A percentile compares a stretch with the other conserved stretches of the same genome.
These are phyloP conservation scores for Cataglyphis livida DNA, from an alignment of 2,888 invertebrate genomes.

Conservation along the genomic window DNA sequence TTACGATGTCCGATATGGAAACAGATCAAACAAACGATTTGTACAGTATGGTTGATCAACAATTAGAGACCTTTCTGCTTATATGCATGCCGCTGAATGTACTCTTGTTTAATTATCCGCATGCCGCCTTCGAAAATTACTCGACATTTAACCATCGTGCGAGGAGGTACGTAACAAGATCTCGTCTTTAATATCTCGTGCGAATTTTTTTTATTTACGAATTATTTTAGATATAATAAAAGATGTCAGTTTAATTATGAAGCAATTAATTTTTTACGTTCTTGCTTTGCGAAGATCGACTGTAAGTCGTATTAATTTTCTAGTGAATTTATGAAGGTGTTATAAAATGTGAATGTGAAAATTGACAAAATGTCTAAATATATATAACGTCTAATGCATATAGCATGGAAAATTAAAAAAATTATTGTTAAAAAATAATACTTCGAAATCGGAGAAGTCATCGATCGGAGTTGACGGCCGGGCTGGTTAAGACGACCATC, in stretches of 20 bases:
- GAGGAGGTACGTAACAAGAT: conserved; percentile 47
- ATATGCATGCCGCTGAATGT: conserved; percentile 46
- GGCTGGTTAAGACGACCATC: conserved; percentile 72
- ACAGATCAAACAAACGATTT: conserved; percentile 67
- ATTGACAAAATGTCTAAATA: background rate
- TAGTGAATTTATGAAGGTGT: background rate
- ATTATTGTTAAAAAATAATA: conserved; percentile 15
- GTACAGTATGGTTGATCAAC: conserved; percentile 56
- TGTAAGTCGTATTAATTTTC: background rate
- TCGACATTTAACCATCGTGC: background rate
- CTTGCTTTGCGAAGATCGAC: background rate
- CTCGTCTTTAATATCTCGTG: conserved; percentile 3
- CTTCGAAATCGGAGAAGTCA: conserved; percentile 54
- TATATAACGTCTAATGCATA: background rate
- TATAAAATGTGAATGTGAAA: background rate
- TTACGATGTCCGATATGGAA: conserved; percentile 63
- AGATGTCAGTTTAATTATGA: background rate
- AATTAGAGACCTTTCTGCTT: conserved; percentile 39
- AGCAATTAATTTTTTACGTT: background rate
- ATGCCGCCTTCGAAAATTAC: conserved; percentile 42
- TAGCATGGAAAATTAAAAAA: background rate
- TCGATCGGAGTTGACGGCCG: conserved; percentile 67
- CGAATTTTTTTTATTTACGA: background rate
- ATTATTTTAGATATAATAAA: background rate
- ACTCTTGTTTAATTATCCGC: conserved; percentile 58